phyloP scores from a whole-genome alignment of 2,888 invertebrate species.

The Leucophenga montana region DNA sequence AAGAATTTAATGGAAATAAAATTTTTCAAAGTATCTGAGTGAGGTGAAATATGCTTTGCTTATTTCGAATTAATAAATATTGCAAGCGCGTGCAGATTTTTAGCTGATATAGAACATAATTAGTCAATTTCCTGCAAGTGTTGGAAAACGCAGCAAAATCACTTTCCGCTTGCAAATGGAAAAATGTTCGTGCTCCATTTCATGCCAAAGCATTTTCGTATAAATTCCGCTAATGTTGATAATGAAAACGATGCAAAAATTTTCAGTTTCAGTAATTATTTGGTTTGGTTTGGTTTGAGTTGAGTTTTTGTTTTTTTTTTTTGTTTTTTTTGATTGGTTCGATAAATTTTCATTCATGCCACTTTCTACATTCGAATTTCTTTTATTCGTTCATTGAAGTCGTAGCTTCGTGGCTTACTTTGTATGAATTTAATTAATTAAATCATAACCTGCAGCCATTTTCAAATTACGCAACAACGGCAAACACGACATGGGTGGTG shows the following conservation, averaged over 20 bases:
- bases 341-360: background rate
- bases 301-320: too few relatives aligned
- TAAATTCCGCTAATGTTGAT: slow-evolving; percentile 7
- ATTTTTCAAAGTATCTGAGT: background rate
- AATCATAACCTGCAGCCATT: slow-evolving; percentile 20
- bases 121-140: slow-evolving; percentile 1
- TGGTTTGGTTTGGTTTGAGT: too few relatives aligned
- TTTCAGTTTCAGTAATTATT: too few relatives aligned
- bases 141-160: background rate
- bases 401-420: background rate
- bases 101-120: slow-evolving; percentile 4
- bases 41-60: background rate
- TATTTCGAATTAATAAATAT: background rate
- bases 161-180: background rate
- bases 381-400: background rate
- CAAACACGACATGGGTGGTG: too few relatives aligned
- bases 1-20: too few relatives aligned
- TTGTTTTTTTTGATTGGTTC: too few relatives aligned
- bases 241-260: background rate
- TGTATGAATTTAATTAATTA: slow-evolving; percentile 23
- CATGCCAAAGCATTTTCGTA: slow-evolving; percentile 4
- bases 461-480: slow-evolving; percentile 11
- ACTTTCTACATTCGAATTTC: background rate
- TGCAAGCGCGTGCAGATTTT: too few relatives aligned
- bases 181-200: background rate